phyloP scores from a whole-genome alignment of 1,140 invertebrate genomes.

The Drosophila malerkotliana region DNA sequence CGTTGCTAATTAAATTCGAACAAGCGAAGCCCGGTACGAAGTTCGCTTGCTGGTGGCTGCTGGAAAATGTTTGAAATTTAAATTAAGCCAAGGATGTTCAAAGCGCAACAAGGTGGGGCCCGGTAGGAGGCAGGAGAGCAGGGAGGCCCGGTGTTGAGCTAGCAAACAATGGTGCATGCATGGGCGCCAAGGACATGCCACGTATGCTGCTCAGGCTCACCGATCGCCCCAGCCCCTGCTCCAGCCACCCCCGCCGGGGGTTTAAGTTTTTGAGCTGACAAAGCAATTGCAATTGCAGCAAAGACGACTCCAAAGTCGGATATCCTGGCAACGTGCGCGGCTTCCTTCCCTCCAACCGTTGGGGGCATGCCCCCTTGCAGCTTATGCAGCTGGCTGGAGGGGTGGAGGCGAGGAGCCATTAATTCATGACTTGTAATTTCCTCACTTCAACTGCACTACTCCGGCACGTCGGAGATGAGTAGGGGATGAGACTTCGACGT shows the following conservation, averaged over 20 bases:
- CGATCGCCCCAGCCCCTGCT: not conserved
- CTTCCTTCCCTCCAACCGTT: constrained; percentile 38
- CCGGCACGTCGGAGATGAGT: constrained; percentile 11
- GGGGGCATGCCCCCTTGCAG: not conserved
- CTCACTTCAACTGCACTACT: constrained; percentile 71
- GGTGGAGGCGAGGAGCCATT: constrained; percentile 48
- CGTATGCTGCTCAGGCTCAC: constrained; percentile 39
- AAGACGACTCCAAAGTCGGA: constrained; percentile 59
- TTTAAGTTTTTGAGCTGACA: constrained; percentile 81
- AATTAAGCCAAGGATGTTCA: constrained; percentile 54
- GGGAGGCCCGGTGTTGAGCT: not conserved
- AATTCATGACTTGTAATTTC: constrained; percentile 83
- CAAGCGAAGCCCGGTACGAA: constrained; percentile 17
- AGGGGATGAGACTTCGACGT: constrained; percentile 30
- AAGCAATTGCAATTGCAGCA: constrained; percentile 77
- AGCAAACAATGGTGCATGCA: constrained; percentile 57
- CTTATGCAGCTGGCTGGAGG: constrained; percentile 11
- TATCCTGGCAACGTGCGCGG: constrained; percentile 76
- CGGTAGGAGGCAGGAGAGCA: not conserved
- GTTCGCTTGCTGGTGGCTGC: constrained; percentile 2
- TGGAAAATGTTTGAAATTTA: constrained; percentile 73
- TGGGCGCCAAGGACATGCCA: constrained; percentile 33
- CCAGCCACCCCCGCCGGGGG: constrained; percentile 54
- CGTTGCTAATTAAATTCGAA: constrained; percentile 77
- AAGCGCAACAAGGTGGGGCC: constrained; percentile 11